Evolutionary conservation across 2,888 invertebrate species (phyloP), one percentile per base, ranked within the genome.

Genomic region (Chromoteleia sp.): DNA sequence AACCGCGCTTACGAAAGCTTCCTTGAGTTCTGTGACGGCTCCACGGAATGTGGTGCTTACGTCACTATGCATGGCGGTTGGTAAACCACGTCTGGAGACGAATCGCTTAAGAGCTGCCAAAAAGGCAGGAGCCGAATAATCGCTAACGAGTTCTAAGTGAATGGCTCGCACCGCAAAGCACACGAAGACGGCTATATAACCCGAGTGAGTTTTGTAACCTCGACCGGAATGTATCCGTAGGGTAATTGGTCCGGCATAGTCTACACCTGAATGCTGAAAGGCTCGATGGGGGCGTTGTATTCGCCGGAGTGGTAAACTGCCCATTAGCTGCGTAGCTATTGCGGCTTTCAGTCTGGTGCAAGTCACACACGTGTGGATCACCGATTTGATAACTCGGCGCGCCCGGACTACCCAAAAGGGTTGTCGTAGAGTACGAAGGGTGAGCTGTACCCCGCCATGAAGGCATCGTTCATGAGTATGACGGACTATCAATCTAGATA

Each of bases 101-200:
- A 30, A 77, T 36, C 50, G 45, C 15, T 39, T 48, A 29, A 17
- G 29, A 2, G n/a, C 36, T 6, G 48, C 48, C 1, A 52, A 12
- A n/a, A 52, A 52, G 7, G 52, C 12, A 5, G 25, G 2, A 3
- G 17, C 0, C 33, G 56, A 36, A 14, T 56, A 56, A 12, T 56
- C 56, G 17, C 36, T 36, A 8, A 56, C 56, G 0, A 56, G 33
- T 56, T 56, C 56, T 5, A 87, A 19, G 39, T 88, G 86, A 0
- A 87, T 52, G 0, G 87, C 87, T 15, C 84, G 82, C 0, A 83
- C 85, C 0, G 82, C 29, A 3, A 88, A 59, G 50, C 88, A 88
- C 0, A 88, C 79, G 50, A 87, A 88, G 6, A 86, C 0, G 0
- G 81, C 81, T 3, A 88, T 52, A 39, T 86, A 88, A 4, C 17